Percentiles rank a stretch among this genome's conserved stretches.
Evolutionary conservation across 2,113 vertebrate genomes (phyloP).

Genomic region (Trematocara nigrifrons): DNA sequence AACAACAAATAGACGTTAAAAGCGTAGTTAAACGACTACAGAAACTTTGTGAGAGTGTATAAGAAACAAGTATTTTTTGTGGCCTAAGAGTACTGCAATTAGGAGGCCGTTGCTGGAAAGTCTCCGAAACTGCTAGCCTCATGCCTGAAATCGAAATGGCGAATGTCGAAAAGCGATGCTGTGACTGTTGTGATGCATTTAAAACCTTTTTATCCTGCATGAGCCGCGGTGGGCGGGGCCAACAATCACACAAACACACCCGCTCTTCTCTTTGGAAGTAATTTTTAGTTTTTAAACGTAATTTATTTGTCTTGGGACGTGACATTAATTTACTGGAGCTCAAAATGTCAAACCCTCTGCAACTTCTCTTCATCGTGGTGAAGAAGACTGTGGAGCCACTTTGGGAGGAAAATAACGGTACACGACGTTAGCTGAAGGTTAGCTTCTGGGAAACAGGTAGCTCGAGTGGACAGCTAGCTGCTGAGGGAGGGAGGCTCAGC

Average conservation of each 20-base stretch:
- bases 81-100: neutral
- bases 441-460: conserved; percentile 45
- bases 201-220: fast-evolving
- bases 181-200: neutral
- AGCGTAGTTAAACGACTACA: neutral
- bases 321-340: neutral
- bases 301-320: neutral
- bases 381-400: neutral
- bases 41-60: neutral
- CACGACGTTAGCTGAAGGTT: conserved; percentile 12
- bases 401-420: conserved; percentile 33
- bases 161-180: neutral
- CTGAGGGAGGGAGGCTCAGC: neutral
- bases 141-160: neutral
- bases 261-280: neutral
- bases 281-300: neutral
- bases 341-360: neutral
- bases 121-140: neutral
- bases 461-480: neutral
- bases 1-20: neutral
- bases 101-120: neutral
- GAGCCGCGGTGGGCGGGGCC: conserved; percentile 18
- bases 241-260: neutral
- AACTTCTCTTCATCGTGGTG: neutral
- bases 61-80: neutral